Conservation (phyloP, 2,113 vertebrate species). For the Hipposideros armiger region DNA sequence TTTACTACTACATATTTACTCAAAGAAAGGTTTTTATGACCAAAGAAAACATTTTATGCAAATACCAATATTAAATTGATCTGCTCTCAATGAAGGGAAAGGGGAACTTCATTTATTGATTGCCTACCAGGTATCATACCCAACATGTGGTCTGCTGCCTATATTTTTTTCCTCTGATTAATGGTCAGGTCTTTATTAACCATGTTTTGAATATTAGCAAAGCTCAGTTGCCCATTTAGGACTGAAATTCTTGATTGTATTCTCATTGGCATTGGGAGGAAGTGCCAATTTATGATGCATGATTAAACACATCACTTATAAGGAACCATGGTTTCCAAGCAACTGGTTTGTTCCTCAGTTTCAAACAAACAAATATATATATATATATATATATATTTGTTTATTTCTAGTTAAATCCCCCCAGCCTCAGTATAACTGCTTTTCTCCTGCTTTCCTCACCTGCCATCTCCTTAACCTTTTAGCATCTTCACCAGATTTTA, state of each 20-base stretch:
- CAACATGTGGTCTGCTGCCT: background rate
- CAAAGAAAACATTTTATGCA: background rate
- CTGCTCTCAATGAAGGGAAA: background rate
- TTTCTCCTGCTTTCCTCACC: background rate
- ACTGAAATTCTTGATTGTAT: background rate
- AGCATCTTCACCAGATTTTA: background rate
- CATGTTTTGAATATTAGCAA: background rate
- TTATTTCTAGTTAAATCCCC: background rate
- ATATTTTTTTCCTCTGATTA: background rate
- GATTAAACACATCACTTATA: background rate
- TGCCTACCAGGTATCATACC: background rate
- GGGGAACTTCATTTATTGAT: background rate
- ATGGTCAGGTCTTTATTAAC: background rate
- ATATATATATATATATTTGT: no score
- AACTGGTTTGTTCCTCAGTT: constrained; percentile 9
- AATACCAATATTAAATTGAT: background rate
- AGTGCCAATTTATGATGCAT: background rate
- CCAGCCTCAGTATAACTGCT: background rate
- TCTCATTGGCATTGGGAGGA: background rate
- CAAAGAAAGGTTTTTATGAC: background rate
- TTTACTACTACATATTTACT: background rate
- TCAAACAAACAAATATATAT: background rate
- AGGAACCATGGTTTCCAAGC: constrained; percentile 10
- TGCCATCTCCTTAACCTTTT: background rate
- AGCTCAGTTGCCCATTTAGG: background rate